These are phyloP conservation scores for Valencia hispanica DNA, from an alignment of 2,797 vertebrate species.

Conservation along the genomic window DNA sequence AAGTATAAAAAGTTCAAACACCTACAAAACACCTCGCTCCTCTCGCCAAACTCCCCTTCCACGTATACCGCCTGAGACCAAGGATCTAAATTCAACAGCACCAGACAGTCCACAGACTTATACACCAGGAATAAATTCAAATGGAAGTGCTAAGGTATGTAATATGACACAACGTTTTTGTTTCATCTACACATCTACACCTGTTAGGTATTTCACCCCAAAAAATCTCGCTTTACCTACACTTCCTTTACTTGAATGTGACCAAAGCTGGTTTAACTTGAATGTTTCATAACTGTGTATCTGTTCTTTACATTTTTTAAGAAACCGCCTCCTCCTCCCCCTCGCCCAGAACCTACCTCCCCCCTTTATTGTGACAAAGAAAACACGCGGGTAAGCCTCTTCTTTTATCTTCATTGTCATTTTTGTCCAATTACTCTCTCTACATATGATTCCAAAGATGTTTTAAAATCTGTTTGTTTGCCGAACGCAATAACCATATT, in stretches of 20 bases:
- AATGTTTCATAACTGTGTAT: neutral
- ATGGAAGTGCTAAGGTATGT: neutral
- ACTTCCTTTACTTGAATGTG: neutral
- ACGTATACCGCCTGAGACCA: constrained; percentile 10
- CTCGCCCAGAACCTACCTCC: constrained; percentile 13
- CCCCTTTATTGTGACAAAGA: neutral
- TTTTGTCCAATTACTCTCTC: neutral
- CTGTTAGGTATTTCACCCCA: neutral
- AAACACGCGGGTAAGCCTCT: constrained; percentile 12
- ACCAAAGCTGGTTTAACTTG: neutral
- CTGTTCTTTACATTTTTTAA: neutral
- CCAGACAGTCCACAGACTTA: fast-evolving
- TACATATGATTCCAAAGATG: neutral
- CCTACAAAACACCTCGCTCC: constrained; percentile 11
- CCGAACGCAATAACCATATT: neutral
- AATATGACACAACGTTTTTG: too few relatives aligned
- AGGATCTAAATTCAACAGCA: neutral
- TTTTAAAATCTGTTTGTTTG: neutral
- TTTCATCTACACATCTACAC: neutral
- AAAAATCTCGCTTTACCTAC: neutral
- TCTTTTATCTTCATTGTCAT: neutral
- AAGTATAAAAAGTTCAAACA: fast-evolving
- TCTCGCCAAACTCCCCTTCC: constrained; percentile 23
- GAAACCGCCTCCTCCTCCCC: neutral
- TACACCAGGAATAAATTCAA: too few relatives aligned